Conservation (phyloP, 1,140 invertebrate genomes). For the Ptiloglossa arizonensis region DNA sequence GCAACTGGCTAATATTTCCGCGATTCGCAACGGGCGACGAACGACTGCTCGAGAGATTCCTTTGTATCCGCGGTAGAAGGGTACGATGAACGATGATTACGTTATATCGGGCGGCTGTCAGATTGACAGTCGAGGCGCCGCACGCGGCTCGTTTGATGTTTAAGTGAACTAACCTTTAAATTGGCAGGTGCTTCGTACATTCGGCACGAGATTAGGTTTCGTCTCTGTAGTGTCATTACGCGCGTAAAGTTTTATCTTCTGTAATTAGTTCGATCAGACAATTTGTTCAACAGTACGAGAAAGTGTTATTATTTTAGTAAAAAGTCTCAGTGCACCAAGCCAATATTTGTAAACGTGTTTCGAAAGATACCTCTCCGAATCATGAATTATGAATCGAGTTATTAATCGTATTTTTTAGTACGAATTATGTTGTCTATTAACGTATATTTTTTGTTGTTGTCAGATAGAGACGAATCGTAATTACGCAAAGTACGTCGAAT, state of each 20-base stretch:
- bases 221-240: neutral
- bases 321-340: no score
- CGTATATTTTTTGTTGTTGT: no score
- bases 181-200: slow-evolving; percentile 53
- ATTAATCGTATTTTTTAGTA: no score
- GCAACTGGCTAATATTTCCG: neutral
- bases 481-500: no score
- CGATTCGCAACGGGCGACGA: neutral
- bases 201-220: neutral
- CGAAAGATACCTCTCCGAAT: no score
- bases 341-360: no score
- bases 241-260: neutral
- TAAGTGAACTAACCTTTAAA: slow-evolving; percentile 42
- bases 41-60: slow-evolving; percentile 21
- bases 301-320: no score
- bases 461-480: no score
- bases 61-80: slow-evolving; percentile 29
- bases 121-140: slow-evolving; percentile 56
- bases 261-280: neutral
- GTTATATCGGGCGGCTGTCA: slow-evolving; percentile 44
- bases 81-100: slow-evolving; percentile 51
- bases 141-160: slow-evolving; percentile 53
- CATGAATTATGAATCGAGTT: no score
- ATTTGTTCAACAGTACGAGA: neutral
- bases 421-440: no score